Base-by-base conservation (phyloP, 2,797 vertebrate genomes). In the Podargus strigoides region DNA sequence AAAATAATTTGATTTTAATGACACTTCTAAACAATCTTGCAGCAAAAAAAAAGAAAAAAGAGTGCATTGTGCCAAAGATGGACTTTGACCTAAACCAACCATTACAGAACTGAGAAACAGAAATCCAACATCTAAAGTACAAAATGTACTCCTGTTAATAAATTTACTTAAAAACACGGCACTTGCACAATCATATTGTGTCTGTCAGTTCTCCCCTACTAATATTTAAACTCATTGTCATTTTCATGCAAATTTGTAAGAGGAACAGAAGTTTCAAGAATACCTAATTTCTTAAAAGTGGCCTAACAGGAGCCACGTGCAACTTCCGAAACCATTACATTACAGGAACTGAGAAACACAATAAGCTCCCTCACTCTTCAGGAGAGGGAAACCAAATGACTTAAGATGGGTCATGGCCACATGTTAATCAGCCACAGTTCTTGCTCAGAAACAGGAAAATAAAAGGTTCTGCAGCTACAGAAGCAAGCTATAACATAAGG, bases 1-100 rank as follows among this genome's bases (percentile, higher is more conserved):
- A 97, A 98, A 78, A 90, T 3, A 94, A 89, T 42, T 82, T n/a
- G 6, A 9, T 63, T 47, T 94, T 70, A 96, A 10, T 47, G 59
- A 83, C 26, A 36, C 12, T 90, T 67, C 55, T 60, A 39, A 56
- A 79, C 10, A 41, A 70, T 5, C n/a, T 28, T 36, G 28, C 34
- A 91, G 64, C 6, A 88, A n/a, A 21, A 78, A 53, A 46, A 5
- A 13, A 59, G 10, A 53, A 27, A 50, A 22, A 63, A 66, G 59
- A 13, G 0, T 5, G 20, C 8, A 22, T 3, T 28, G 26, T 49
- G 28, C 15, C 39, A 67, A 62, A 85, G 30, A 46, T 1, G 42
- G 37, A 69, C 32, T 83, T 46, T 10, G 8, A 36, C 21, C 77
- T 78, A 82, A 94, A 84, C 19, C 32, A 59, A 30, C 22, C 3